phyloP scores from a whole-genome alignment of 2,888 invertebrate genomes.

The Papilio elwesi region DNA sequence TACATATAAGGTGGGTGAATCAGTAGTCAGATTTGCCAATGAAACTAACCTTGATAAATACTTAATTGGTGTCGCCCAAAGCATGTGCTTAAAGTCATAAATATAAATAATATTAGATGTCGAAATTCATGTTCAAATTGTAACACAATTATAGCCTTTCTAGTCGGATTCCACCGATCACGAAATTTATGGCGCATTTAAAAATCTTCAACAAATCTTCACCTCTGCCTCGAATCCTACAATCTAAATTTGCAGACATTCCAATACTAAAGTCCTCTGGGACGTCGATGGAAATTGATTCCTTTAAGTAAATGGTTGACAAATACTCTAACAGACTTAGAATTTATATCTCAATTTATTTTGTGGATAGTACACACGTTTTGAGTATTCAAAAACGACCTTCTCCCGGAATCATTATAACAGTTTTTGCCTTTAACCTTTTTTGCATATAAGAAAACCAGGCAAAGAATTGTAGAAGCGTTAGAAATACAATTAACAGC shows the following conservation, averaged over 20 bases:
- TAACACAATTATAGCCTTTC: background rate
- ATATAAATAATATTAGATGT: no score
- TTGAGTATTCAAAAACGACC: background rate
- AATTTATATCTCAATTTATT: conserved; percentile 5
- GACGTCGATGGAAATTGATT: conserved; percentile 24
- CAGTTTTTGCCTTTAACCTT: background rate
- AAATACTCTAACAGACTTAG: conserved; percentile 13
- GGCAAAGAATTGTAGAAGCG: no score
- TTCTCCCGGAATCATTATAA: background rate
- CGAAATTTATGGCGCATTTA: background rate
- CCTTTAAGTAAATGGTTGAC: conserved; percentile 12
- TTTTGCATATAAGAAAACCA: background rate
- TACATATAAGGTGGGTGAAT: no score
- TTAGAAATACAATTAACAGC: no score
- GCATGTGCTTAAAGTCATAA: no score
- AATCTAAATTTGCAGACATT: conserved; percentile 27
- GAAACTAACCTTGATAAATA: no score
- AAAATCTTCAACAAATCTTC: conserved; percentile 10
- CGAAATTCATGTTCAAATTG: no score
- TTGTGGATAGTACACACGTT: background rate
- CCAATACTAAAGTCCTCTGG: conserved; percentile 16
- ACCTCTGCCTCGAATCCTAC: conserved; percentile 5
- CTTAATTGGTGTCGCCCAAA: no score
- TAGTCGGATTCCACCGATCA: conserved; percentile 1
- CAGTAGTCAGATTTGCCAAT: no score